phyloP scores from a whole-genome alignment of 1,140 invertebrate genomes.

The Olivierus martensii region DNA sequence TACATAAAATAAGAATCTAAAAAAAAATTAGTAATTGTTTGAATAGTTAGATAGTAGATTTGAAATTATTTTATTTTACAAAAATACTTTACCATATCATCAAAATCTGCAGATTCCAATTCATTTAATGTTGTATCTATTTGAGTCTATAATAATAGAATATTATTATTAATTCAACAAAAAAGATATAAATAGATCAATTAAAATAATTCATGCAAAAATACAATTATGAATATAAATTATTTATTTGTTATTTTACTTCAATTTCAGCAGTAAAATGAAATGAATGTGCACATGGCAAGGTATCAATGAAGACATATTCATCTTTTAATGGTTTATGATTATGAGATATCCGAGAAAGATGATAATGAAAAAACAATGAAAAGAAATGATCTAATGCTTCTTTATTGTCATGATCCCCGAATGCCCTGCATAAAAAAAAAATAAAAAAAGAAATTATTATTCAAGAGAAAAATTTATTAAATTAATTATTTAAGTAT shows the following conservation, averaged over 20 bases:
- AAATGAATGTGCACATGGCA: slow-evolving; percentile 12
- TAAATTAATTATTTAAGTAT: no score
- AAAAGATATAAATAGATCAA: no score
- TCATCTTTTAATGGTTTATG: background rate
- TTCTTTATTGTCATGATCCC: background rate
- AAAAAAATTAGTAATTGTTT: no score
- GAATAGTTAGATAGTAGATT: no score
- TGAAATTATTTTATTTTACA: no score
- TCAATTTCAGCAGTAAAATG: slow-evolving; percentile 16
- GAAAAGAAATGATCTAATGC: slow-evolving; percentile 17
- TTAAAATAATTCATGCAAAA: no score
- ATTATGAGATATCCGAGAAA: background rate
- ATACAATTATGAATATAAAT: no score
- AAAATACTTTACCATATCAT: slow-evolving; percentile 26
- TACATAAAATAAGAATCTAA: no score
- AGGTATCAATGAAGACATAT: slow-evolving; percentile 1
- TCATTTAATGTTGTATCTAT: slow-evolving; percentile 32
- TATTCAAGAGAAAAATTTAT: background rate
- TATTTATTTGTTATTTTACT: no score
- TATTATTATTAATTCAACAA: background rate
- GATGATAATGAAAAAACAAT: slow-evolving; percentile 12
- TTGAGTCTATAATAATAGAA: slow-evolving; percentile 22
- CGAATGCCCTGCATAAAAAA: slow-evolving; percentile 16
- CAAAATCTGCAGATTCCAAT: slow-evolving; percentile 33
- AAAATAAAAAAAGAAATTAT: background rate